These are phyloP conservation scores for Sebastolobus altivelis DNA, from an alignment of 2,797 vertebrate genomes.

Conservation along the genomic window DNA sequence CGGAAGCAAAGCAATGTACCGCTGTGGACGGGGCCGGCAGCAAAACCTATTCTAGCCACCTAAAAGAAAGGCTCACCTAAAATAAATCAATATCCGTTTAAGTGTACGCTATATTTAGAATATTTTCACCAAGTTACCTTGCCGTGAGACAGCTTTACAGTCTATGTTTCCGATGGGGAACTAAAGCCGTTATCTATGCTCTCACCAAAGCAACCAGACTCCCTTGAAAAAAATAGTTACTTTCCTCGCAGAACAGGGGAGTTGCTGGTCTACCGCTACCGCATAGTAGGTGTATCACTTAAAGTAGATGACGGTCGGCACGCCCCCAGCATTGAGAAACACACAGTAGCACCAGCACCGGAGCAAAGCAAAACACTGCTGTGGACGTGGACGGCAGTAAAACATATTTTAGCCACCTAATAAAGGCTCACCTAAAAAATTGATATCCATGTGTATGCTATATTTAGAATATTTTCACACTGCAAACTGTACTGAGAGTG, in stretches of 20 bases:
- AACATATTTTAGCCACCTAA: rapidly evolving
- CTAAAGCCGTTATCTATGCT: not conserved
- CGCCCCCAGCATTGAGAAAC: no score
- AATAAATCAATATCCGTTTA: no score
- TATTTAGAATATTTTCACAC: rapidly evolving
- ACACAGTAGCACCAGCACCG: not conserved
- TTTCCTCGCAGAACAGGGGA: not conserved
- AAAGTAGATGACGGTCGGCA: not conserved
- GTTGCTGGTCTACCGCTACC: not conserved
- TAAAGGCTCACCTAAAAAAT: no score
- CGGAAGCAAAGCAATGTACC: not conserved
- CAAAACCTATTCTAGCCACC: not conserved
- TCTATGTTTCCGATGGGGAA: not conserved
- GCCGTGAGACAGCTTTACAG: not conserved
- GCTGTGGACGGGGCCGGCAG: no score
- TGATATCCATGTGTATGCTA: no score
- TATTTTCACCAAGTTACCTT: not conserved
- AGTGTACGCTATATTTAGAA: not conserved
- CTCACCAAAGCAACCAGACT: not conserved
- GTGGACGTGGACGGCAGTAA: no score
- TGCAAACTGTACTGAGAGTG: no score
- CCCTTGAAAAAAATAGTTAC: not conserved
- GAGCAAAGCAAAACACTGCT: not conserved
- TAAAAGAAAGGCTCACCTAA: not conserved
- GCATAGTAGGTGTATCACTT: not conserved